Base-by-base conservation (phyloP, 2,113 vertebrate genomes). In the Oryctolagus cuniculus region DNA sequence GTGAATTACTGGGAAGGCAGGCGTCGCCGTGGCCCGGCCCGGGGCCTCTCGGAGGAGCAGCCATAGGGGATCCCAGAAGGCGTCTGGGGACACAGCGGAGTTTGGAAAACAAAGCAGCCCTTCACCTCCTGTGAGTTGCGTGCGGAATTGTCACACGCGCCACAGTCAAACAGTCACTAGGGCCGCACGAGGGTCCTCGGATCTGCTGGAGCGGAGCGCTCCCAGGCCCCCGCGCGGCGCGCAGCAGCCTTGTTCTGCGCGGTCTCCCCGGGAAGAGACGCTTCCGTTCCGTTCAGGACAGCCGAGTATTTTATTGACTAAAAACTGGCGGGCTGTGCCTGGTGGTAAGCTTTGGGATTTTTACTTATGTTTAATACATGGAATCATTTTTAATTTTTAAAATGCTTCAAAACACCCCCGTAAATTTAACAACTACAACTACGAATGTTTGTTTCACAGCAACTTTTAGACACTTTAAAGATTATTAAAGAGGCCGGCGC, bases 291-390 rank as follows among this genome's bases (percentile, higher is more conserved):
- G 6, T 31, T 84, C 61, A 70, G 72, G 53, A n/a, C 1, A 0
- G 19, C 72, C 58, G 51, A 61, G 44, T 81, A 36, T 70, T 80
- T 67, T 51, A 87, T 91, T 93, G 84, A 91, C 79, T 78, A 5
- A 75, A 91, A 86, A 58, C 51, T 51, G 17, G 15, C 22, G n/a
- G 64, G 25, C 17, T n/a, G 31, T 80, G 44, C 66, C 2, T 1
- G 13, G 16, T 25, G 80, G 64, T 64, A 89, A 91, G 89, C 67
- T 85, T 77, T 51, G n/a, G n/a, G n/a, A n/a, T n/a, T n/a, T n/a
- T n/a, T 85, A 74, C 86, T 95, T 92, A 36, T 89, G 67, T 93
- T 89, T 93, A 87, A 51, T 87, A 69, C 55, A 73, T 91, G 80
- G 74, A 79, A 70, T 64, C 31, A 5, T 88, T 90, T 79, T 53